phyloP scores from a whole-genome alignment of 2,113 vertebrate species.

The Oryzias celebensis region DNA sequence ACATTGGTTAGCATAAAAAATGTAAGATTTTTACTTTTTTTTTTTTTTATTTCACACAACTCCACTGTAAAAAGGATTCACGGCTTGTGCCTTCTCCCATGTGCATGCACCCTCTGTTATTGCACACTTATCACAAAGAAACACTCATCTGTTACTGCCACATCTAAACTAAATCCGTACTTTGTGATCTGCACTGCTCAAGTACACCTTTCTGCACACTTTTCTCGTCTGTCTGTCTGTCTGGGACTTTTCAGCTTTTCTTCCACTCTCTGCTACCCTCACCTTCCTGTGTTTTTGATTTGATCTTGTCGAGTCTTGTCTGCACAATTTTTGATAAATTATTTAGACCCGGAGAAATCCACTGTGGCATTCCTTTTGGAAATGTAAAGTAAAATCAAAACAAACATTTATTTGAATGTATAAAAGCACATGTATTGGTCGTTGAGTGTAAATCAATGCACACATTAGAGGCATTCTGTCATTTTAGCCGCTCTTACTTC shows the following conservation, averaged over 20 bases:
- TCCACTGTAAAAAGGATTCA: conserved; percentile 29
- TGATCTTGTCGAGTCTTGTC: no score
- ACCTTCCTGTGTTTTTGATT: no score
- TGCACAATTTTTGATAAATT: no score
- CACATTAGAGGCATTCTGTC: no score
- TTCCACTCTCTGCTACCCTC: background rate
- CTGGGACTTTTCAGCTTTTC: conserved; percentile 20
- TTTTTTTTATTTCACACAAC: conserved; percentile 36
- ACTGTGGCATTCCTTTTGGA: no score
- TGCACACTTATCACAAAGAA: conserved; percentile 44
- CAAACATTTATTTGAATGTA: no score
- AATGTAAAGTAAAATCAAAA: no score
- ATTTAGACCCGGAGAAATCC: no score
- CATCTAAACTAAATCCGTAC: conserved; percentile 3
- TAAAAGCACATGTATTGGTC: no score
- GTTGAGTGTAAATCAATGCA: no score
- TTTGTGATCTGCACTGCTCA: conserved; percentile 23
- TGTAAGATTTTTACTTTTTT: conserved; percentile 12
- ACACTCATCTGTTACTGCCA: conserved; percentile 28
- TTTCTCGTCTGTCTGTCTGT: conserved; percentile 27
- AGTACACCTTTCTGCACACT: conserved; percentile 38
- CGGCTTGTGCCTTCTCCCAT: conserved; percentile 24
- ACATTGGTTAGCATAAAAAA: conserved; percentile 33
- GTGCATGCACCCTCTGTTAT: conserved; percentile 4
- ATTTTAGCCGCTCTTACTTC: no score